Evolutionary conservation across 2,797 vertebrate species (phyloP).

Genomic region (Lycodopsis pacificus): DNA sequence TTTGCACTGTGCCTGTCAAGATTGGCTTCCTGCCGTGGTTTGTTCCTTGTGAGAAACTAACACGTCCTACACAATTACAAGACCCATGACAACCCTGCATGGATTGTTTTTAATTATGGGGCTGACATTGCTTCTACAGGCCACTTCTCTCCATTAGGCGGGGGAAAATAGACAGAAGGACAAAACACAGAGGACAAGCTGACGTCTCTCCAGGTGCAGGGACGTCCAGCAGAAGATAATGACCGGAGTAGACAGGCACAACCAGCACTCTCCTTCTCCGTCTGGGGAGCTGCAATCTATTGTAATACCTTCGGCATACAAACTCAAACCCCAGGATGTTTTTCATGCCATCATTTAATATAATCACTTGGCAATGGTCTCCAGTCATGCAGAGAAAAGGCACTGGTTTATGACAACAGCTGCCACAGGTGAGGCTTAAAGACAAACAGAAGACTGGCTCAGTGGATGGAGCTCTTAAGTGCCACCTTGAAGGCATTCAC

Average conservation of each 20-base stretch:
- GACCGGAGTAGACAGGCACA: conserved; percentile 63
- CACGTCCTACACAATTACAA: conserved; percentile 68
- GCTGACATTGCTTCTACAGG: conserved; percentile 26
- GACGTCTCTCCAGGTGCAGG: conserved; percentile 64
- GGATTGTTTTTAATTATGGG: conserved; percentile 51
- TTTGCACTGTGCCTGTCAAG: conserved; percentile 22
- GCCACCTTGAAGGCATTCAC: conserved; percentile 37
- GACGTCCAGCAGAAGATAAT: conserved; percentile 52
- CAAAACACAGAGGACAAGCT: conserved; percentile 60
- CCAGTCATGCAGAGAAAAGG: conserved; percentile 56
- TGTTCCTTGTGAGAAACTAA: conserved; percentile 53
- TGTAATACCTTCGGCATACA: conserved; percentile 38
- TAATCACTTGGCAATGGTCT: conserved; percentile 62
- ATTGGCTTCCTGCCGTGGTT: conserved; percentile 61
- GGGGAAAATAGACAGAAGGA: conserved; percentile 53
- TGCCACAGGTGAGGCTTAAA: conserved; percentile 63
- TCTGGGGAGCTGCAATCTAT: conserved; percentile 39
- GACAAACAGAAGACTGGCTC: conserved; percentile 41
- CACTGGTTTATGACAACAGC: conserved; percentile 44
- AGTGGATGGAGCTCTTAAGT: conserved; percentile 23
- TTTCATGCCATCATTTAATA: conserved; percentile 52
- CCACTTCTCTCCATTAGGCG: conserved; percentile 45
- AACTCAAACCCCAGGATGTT: conserved; percentile 42
- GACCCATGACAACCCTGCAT: conserved; percentile 29
- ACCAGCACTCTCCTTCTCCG: conserved; percentile 39